Evolutionary conservation across 1,140 invertebrate genomes (phyloP).

Genomic region (Coptotermes formosanus): DNA sequence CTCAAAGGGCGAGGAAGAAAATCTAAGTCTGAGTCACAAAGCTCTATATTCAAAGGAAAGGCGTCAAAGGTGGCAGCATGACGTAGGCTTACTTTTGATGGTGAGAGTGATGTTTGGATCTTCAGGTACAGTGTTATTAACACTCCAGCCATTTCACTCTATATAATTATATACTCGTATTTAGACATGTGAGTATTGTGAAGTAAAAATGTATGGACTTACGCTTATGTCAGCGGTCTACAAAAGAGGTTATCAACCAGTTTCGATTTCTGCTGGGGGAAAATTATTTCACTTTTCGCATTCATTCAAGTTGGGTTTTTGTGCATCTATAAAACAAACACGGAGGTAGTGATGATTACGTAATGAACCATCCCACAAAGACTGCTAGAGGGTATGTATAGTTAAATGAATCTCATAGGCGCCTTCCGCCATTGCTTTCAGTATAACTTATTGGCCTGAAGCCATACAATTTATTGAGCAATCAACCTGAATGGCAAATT

Average conservation of each 20-base stretch:
- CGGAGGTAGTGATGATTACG: neutral
- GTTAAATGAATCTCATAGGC: neutral
- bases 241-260: neutral
- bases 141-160: neutral
- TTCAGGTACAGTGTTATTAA: neutral
- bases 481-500: neutral
- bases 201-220: neutral
- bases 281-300: neutral
- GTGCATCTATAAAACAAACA: neutral
- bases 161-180: neutral
- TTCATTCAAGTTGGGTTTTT: neutral
- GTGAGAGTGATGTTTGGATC: neutral
- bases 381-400: neutral
- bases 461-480: neutral
- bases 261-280: neutral
- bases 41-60: no score
- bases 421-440: neutral
- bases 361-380: neutral
- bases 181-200: neutral
- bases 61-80: no score
- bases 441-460: neutral
- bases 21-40: no score
- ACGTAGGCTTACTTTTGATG: neutral
- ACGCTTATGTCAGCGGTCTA: neutral
- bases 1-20: no score